Percentiles rank a stretch among this genome's conserved stretches.
Evolutionary conservation across 2,888 invertebrate species (phyloP).

Genomic region (Gastracanthus pulcherrimus): DNA sequence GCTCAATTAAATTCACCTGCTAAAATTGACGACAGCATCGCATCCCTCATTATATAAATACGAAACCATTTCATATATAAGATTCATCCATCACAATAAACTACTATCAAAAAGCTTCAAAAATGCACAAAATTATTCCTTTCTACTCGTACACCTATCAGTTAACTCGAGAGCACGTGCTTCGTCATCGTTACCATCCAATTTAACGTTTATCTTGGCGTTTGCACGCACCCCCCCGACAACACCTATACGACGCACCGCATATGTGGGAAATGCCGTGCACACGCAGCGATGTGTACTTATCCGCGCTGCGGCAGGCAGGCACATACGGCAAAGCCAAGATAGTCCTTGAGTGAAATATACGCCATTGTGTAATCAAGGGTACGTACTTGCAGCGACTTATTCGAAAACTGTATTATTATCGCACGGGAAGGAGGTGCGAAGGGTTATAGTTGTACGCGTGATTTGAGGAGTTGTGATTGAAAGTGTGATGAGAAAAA

Average conservation of each 20-base stretch:
- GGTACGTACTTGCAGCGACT: not conserved
- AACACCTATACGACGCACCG: not conserved
- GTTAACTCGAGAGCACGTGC: not conserved
- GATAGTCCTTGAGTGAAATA: not conserved
- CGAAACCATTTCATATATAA: too few relatives aligned
- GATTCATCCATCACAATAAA: too few relatives aligned
- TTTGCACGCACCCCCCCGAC: not conserved
- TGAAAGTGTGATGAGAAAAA: too few relatives aligned
- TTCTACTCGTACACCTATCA: too few relatives aligned
- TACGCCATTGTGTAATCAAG: not conserved
- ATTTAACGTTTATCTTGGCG: conserved; percentile 33
- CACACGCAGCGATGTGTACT: not conserved
- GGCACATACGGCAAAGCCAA: not conserved
- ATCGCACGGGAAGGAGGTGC: not conserved
- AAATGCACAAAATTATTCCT: too few relatives aligned
- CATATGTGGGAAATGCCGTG: conserved; percentile 9
- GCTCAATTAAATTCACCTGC: too few relatives aligned
- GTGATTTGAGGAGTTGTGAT: too few relatives aligned
- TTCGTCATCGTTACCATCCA: conserved; percentile 36
- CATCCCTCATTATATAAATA: too few relatives aligned
- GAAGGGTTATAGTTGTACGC: not conserved
- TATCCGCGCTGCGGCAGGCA: too few relatives aligned
- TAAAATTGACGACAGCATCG: too few relatives aligned
- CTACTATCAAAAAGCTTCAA: too few relatives aligned
- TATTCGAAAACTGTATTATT: conserved; percentile 2